Evolutionary conservation across 2,113 vertebrate genomes (phyloP).

Genomic region (rabbit (Oryctolagus cuniculus)): mOryCun1.1 NC_091443.1:107809501-107810000

Average conservation of each 20-base stretch:
- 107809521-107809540: neutral
- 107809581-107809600: conserved; percentile 12
- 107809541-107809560: neutral
- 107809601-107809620: conserved; percentile 20
- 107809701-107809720: neutral
- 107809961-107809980: too few species aligned
- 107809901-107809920: too few species aligned
- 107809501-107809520: conserved; percentile 9
- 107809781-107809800: neutral
- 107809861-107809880: too few species aligned
- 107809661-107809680: neutral
- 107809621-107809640: neutral
- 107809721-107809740: neutral
- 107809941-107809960: too few species aligned
- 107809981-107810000: too few species aligned
- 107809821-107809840: neutral
- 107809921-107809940: too few species aligned
- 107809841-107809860: neutral
- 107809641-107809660: conserved; percentile 4
- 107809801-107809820: neutral
- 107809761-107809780: neutral
- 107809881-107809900: too few species aligned
- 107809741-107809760: neutral
- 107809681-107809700: neutral
- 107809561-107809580: conserved; percentile 19